Conservation (phyloP, 2,797 vertebrate genomes). For the Sebastes nivosus region DNA sequence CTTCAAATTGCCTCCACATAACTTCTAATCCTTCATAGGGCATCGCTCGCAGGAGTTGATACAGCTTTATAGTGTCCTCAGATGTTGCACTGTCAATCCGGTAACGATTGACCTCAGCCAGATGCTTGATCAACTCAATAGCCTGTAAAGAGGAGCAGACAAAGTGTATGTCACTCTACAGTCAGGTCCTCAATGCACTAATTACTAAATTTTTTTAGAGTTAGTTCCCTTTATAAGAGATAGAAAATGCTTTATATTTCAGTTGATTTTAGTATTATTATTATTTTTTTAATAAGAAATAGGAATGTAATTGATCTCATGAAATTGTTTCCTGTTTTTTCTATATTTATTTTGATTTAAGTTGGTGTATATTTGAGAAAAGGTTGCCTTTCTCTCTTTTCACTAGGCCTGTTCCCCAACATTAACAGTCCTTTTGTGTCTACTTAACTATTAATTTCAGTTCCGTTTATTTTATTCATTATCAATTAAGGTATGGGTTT, state of each 20-base stretch:
- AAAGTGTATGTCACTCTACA: not conserved
- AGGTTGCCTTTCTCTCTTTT: too few relatives aligned
- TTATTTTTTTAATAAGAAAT: not conserved
- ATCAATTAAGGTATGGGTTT: too few relatives aligned
- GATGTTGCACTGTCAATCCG: conserved; percentile 78
- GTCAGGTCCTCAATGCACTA: not conserved
- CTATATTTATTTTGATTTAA: not conserved
- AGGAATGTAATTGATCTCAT: not conserved
- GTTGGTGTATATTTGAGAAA: not conserved
- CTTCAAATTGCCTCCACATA: conserved; percentile 81
- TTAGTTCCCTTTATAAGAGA: not conserved
- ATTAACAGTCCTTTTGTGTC: too few relatives aligned
- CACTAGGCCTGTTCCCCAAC: too few relatives aligned
- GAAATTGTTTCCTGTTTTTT: not conserved
- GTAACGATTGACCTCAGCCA: conserved; percentile 80
- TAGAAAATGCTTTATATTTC: not conserved
- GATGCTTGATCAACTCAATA: conserved; percentile 77
- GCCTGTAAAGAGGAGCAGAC: conserved; percentile 72
- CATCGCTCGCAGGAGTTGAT: conserved; percentile 81
- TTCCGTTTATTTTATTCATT: too few relatives aligned
- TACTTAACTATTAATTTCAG: too few relatives aligned
- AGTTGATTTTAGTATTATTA: not conserved
- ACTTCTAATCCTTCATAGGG: conserved; percentile 76
- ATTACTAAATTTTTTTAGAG: not conserved
- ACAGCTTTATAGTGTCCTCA: conserved; percentile 78